These are phyloP conservation scores for Carterocephalus palaemon DNA, from an alignment of 2,888 invertebrate genomes.

Conservation along the genomic window DNA sequence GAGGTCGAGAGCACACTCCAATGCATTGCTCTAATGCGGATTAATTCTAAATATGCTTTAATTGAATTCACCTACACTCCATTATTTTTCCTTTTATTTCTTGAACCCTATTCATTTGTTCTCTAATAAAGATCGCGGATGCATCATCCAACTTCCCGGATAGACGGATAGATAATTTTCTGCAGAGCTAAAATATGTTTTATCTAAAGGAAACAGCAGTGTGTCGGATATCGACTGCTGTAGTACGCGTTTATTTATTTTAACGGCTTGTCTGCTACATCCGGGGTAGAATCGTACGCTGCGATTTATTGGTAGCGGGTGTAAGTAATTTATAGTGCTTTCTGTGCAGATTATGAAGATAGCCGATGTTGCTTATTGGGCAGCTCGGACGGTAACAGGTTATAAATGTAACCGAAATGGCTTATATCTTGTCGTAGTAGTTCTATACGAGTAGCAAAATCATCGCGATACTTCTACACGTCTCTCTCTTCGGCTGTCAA, in stretches of 20 bases:
- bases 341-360: slow-evolving; percentile 11
- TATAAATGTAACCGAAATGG: too few relatives aligned
- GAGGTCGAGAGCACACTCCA: too few relatives aligned
- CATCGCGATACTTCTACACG: too few relatives aligned
- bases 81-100: too few relatives aligned
- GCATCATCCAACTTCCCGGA: slow-evolving; percentile 16
- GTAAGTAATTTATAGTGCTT: slow-evolving; percentile 30
- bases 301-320: slow-evolving; percentile 49
- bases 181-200: slow-evolving; percentile 19
- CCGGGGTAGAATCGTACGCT: slow-evolving; percentile 58
- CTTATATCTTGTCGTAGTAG: too few relatives aligned
- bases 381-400: slow-evolving; percentile 10
- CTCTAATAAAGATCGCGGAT: too few relatives aligned
- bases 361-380: slow-evolving; percentile 21
- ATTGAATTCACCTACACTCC: too few relatives aligned
- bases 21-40: too few relatives aligned
- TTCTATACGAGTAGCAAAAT: too few relatives aligned
- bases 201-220: slow-evolving; percentile 19
- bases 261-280: slow-evolving; percentile 67
- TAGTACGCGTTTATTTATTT: slow-evolving; percentile 65
- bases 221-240: slow-evolving; percentile 66
- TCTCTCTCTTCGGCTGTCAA: too few relatives aligned
- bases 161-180: slow-evolving; percentile 15
- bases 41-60: too few relatives aligned
- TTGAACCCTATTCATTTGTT: too few relatives aligned